Evolutionary conservation across 1,140 invertebrate species (phyloP), one percentile per base, ranked within the genome.

Genomic region (Patella vulgata): DNA sequence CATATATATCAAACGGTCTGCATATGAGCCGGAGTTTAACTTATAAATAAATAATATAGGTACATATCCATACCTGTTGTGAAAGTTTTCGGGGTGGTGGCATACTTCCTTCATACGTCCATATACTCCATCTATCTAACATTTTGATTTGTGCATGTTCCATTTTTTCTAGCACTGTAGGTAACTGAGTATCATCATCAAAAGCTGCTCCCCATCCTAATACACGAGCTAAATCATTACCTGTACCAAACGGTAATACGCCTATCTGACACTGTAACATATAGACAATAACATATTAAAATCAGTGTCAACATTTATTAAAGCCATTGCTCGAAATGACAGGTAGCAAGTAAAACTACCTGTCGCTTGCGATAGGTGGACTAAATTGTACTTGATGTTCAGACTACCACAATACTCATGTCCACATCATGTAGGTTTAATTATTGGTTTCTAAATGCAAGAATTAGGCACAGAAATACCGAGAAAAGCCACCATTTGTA

Each of bases 181-280:
- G 92, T 43, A 98, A 86, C 84, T 97, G 93, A 6, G 95, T 91
- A 71, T 97, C 96, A 78, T 97, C 94, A 77, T 98, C 95, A 81
- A 95, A 98, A 1, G 93, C 93, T 11, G 93, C 89, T 21, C 96
- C 95, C 95, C 95, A 98, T n/a, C 96, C 95, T 9, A 98, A 85
- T 0, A 97, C 95, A 21, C 96, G 85, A 0, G 95, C 94, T 60
- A 98, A 86, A 81, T 98, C 96, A 83, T 98, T 98, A 31, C 96
- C 96, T 0, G 96, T 98, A 23, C 96, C 96, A 74, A 98, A 87
- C 0, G 96, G 96, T 55, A 98, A 85, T 0, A 97, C 93, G 14
- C 81, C 79, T 44, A 81, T 71, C 57, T 82, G 80, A 63, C 78
- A 82, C 77, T 81, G 71, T 50, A 71, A 82, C 27, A 28, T n/a